Evolutionary conservation across 2,797 vertebrate genomes (phyloP).

Genomic region (Anguilla obscura): DNA sequence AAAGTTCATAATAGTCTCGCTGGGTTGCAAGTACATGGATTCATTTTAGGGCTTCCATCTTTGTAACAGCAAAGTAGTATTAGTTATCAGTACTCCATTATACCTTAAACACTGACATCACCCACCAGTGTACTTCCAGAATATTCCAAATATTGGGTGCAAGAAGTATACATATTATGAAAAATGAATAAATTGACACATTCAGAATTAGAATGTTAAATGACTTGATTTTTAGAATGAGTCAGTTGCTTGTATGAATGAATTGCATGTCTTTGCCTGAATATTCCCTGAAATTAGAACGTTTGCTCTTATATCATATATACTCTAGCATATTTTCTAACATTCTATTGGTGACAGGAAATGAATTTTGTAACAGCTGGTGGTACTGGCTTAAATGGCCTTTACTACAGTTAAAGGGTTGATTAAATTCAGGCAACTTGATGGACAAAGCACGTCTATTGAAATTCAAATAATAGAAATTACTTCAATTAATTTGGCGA

Average conservation of each 20-base stretch:
- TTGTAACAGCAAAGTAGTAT: neutral
- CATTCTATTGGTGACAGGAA: neutral
- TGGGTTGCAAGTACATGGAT: neutral
- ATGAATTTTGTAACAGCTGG: neutral
- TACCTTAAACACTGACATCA: neutral
- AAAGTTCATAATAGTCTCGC: neutral
- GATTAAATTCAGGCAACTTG: neutral
- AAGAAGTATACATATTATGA: neutral
- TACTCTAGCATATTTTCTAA: neutral
- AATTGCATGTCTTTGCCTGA: neutral
- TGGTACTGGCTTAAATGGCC: neutral
- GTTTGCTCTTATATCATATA: neutral
- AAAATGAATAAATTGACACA: neutral
- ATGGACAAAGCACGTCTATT: neutral
- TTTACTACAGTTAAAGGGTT: neutral
- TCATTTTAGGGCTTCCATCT: slow-evolving; percentile 17
- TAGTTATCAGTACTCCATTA: neutral
- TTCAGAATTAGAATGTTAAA: neutral
- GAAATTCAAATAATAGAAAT: neutral
- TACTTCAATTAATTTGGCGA: neutral
- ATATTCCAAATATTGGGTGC: slow-evolving; percentile 11
- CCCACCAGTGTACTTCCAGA: slow-evolving; percentile 4
- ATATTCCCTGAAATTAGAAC: neutral
- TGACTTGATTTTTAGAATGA: neutral
- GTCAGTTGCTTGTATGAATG: neutral